Evolutionary conservation across 2,113 vertebrate genomes (phyloP).

Genomic region (Galeopterus variegatus): DNA sequence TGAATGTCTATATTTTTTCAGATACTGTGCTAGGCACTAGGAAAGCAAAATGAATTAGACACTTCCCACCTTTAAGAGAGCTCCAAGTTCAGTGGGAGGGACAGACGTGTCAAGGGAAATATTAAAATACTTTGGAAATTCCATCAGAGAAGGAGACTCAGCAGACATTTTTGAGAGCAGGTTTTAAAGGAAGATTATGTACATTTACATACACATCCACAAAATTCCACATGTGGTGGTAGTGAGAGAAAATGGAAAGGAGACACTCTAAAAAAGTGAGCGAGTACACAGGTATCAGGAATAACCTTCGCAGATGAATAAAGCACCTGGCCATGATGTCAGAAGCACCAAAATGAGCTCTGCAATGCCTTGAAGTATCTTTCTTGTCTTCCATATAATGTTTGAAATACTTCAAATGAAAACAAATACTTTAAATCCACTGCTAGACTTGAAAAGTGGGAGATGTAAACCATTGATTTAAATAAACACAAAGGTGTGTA

Average conservation of each 20-base stretch:
- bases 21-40: neutral
- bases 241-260: neutral
- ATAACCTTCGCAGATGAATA: neutral
- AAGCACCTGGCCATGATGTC: accelerated
- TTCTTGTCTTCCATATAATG: neutral
- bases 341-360: neutral
- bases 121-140: neutral
- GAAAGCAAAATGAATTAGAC: neutral
- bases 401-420: neutral
- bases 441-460: neutral
- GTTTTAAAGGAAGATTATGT: neutral
- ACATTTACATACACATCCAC: neutral
- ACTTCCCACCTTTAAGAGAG: neutral
- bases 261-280: neutral
- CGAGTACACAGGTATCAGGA: neutral
- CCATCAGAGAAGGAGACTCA: neutral
- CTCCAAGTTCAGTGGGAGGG: neutral
- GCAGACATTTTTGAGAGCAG: neutral
- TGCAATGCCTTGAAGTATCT: neutral
- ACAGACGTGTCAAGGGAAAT: neutral
- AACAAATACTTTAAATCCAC: neutral
- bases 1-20: neutral
- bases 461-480: neutral
- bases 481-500: neutral
- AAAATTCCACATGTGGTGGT: neutral